Conservation (phyloP, 2,113 vertebrate genomes). For the Syrmaticus mikado region DNA sequence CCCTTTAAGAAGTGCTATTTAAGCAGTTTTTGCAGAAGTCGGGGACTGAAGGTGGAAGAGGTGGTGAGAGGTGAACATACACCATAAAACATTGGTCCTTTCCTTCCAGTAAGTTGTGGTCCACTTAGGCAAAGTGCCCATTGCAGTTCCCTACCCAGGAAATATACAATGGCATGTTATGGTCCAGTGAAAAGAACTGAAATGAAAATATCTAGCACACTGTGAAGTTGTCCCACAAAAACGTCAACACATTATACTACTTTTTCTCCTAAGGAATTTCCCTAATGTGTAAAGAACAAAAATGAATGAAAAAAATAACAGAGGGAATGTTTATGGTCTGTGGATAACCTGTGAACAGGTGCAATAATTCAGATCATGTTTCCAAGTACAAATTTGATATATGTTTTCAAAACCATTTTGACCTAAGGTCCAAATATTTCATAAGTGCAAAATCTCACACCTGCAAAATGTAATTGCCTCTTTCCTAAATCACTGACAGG, state of each 20-base stretch:
- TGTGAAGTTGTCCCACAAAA: constrained; percentile 34
- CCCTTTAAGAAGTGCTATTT: background rate
- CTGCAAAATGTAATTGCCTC: background rate
- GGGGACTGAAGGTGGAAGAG: background rate
- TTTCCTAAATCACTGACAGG: constrained; percentile 4
- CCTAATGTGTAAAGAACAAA: constrained; percentile 24
- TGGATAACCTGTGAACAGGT: background rate
- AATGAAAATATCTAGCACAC: constrained; percentile 36
- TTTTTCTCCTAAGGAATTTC: constrained; percentile 19
- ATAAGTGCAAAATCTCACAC: constrained; percentile 55
- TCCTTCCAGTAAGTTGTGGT: constrained; percentile 15
- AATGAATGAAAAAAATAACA: background rate
- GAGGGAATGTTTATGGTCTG: background rate
- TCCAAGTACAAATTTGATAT: background rate
- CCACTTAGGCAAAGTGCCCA: background rate
- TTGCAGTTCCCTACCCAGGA: background rate
- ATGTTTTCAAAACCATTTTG: constrained; percentile 36
- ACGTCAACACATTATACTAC: background rate
- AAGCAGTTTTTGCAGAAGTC: background rate
- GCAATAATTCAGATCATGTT: constrained; percentile 27
- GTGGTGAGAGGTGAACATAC: background rate
- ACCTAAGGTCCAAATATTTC: background rate
- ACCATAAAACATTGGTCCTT: background rate
- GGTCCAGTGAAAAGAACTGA: background rate
- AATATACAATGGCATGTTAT: background rate